Conservation (phyloP, 2,888 invertebrate genomes). For the Aelia acuminata region DNA sequence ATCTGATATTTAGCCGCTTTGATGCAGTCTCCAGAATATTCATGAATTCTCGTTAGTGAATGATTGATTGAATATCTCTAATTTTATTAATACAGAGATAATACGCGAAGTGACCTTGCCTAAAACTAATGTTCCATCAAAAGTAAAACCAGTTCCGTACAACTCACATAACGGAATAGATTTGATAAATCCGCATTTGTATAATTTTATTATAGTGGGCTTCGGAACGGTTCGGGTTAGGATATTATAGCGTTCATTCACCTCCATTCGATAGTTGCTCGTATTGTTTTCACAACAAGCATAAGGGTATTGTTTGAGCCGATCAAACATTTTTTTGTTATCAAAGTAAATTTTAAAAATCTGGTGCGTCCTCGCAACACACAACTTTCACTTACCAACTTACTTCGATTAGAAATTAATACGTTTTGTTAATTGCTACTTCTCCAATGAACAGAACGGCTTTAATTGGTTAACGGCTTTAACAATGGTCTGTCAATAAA, state of each 20-base stretch:
- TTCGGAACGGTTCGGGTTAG: background rate
- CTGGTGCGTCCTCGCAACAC: too few relatives aligned
- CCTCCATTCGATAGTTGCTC: background rate
- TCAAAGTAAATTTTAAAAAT: too few relatives aligned
- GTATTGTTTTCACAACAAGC: background rate
- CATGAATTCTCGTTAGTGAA: background rate
- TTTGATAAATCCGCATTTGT: slow-evolving; percentile 22
- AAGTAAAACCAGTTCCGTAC: background rate
- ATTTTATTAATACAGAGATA: too few relatives aligned
- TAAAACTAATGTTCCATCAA: background rate
- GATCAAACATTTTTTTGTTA: too few relatives aligned
- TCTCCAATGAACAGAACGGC: too few relatives aligned
- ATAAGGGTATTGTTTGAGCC: background rate
- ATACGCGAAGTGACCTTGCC: background rate
- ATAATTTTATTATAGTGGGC: background rate
- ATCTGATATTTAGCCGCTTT: background rate
- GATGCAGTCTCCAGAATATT: background rate
- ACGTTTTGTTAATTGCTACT: too few relatives aligned
- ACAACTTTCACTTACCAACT: too few relatives aligned
- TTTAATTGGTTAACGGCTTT: too few relatives aligned
- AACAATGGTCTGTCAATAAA: too few relatives aligned
- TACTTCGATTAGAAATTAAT: too few relatives aligned
- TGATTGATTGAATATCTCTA: too few relatives aligned
- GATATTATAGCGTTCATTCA: background rate
- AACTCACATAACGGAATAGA: slow-evolving; percentile 7